phyloP scores from a whole-genome alignment of 2,113 vertebrate species.

The Triplophysa tibetana region DNA sequence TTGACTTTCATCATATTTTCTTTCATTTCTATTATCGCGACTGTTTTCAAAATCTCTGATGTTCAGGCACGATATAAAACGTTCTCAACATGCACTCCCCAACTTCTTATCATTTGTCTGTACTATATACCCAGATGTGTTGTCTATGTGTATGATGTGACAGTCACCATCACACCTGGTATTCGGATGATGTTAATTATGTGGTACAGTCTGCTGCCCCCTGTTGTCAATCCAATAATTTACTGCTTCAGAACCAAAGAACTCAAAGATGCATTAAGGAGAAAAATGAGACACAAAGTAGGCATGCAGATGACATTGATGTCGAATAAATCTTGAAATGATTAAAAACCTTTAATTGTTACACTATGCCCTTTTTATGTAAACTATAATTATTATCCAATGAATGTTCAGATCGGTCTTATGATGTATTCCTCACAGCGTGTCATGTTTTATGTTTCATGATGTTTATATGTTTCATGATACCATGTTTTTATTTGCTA shows the following conservation, averaged over 20 bases:
- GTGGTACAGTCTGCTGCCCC: slow-evolving; percentile 70
- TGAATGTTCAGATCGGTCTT: too few species aligned
- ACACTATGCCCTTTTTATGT: too few species aligned
- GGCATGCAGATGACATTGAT: background rate
- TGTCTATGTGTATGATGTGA: slow-evolving; percentile 58
- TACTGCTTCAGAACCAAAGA: slow-evolving; percentile 71
- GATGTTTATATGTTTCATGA: too few species aligned
- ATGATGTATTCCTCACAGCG: too few species aligned
- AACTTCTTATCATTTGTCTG: slow-evolving; percentile 70
- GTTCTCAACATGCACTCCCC: slow-evolving; percentile 67
- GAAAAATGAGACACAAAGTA: slow-evolving; percentile 50
- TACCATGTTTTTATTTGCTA: too few species aligned
- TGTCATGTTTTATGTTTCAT: too few species aligned
- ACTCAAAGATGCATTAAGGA: slow-evolving; percentile 59
- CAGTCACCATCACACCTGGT: slow-evolving; percentile 56
- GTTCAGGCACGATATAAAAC: slow-evolving; percentile 43
- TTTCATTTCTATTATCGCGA: slow-evolving; percentile 59
- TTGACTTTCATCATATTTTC: slow-evolving; percentile 61
- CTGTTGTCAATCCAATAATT: slow-evolving; percentile 69
- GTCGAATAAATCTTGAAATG: background rate
- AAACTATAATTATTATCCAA: too few species aligned
- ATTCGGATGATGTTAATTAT: slow-evolving; percentile 63
- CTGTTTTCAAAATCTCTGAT: slow-evolving; percentile 58
- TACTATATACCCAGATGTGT: slow-evolving; percentile 71
- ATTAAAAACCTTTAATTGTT: background rate